phyloP scores from a whole-genome alignment of 2,888 invertebrate species.

The Philereme vetulata region DNA sequence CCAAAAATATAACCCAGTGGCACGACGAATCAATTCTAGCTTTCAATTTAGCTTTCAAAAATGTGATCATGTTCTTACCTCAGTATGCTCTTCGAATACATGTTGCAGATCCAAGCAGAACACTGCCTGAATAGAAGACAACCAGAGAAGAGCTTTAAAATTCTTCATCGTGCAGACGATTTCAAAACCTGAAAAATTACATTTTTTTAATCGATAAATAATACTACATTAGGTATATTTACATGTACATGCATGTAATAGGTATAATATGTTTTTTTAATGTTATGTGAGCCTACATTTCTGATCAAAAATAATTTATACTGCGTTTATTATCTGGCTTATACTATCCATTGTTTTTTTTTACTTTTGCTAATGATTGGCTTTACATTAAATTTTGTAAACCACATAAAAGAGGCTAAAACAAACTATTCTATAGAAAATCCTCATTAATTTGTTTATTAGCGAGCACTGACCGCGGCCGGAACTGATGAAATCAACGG shows the following conservation, averaged over 20 bases:
- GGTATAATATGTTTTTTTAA: no score
- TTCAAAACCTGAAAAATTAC: conserved; percentile 23
- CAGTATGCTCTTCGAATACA: conserved; percentile 47
- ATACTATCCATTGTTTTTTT: background rate
- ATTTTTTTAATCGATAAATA: no score
- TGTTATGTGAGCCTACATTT: no score
- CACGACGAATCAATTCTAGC: no score
- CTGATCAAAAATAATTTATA: no score
- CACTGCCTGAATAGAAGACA: conserved; percentile 47
- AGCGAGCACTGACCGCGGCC: conserved; percentile 36
- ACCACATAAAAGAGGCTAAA: conserved; percentile 25
- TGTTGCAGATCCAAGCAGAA: conserved; percentile 52
- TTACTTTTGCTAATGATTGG: background rate
- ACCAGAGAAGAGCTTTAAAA: conserved; percentile 43
- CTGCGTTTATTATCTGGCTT: background rate
- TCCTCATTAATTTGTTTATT: conserved; percentile 30
- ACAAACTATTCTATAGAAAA: conserved; percentile 15
- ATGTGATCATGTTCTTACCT: conserved; percentile 31
- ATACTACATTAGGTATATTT: no score
- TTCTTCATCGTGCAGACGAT: conserved; percentile 43
- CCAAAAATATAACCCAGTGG: no score
- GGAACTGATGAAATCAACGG: conserved; percentile 78
- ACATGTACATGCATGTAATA: no score
- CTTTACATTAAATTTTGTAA: background rate
- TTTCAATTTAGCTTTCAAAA: no score